Conservation (phyloP, 2,797 vertebrate genomes). For the Anomalospiza imberbis region DNA sequence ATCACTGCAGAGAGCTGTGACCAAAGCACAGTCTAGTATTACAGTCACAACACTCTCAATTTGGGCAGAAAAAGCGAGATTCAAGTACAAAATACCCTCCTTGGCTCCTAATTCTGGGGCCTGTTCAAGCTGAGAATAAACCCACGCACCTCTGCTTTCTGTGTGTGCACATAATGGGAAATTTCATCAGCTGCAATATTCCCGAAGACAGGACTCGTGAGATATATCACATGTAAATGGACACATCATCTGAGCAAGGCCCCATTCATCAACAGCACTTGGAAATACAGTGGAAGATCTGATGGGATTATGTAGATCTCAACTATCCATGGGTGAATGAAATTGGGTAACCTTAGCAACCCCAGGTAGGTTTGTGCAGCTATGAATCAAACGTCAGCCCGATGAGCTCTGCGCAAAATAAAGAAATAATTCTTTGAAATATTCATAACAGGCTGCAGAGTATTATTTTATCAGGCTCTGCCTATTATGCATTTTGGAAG, state of each 20-base stretch:
- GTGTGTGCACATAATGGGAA: slow-evolving; percentile 70
- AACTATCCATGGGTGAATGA: slow-evolving; percentile 91
- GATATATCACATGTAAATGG: slow-evolving; percentile 97
- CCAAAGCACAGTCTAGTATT: not conserved
- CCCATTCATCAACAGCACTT: slow-evolving; percentile 93
- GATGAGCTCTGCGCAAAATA: slow-evolving; percentile 69
- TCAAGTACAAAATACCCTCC: not conserved
- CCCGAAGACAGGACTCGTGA: slow-evolving; percentile 85
- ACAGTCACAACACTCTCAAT: slow-evolving; percentile 11
- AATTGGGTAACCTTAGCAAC: slow-evolving; percentile 98
- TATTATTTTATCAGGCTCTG: slow-evolving; percentile 72
- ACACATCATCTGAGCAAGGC: slow-evolving; percentile 92
- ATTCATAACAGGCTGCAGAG: slow-evolving; percentile 72
- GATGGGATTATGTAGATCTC: slow-evolving; percentile 98
- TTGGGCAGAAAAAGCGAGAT: not conserved
- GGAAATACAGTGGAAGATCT: slow-evolving; percentile 89
- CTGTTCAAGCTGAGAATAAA: slow-evolving; percentile 47
- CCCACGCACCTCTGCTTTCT: slow-evolving; percentile 45
- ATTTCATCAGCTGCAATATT: slow-evolving; percentile 77
- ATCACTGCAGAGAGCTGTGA: not conserved
- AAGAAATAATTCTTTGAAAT: slow-evolving; percentile 77
- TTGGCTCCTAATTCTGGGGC: not conserved
- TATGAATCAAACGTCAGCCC: slow-evolving; percentile 76
- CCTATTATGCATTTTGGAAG: slow-evolving; percentile 66
- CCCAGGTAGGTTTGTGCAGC: slow-evolving; percentile 82